phyloP scores from a whole-genome alignment of 2,113 vertebrate species.

The Leiothrix lutea region DNA sequence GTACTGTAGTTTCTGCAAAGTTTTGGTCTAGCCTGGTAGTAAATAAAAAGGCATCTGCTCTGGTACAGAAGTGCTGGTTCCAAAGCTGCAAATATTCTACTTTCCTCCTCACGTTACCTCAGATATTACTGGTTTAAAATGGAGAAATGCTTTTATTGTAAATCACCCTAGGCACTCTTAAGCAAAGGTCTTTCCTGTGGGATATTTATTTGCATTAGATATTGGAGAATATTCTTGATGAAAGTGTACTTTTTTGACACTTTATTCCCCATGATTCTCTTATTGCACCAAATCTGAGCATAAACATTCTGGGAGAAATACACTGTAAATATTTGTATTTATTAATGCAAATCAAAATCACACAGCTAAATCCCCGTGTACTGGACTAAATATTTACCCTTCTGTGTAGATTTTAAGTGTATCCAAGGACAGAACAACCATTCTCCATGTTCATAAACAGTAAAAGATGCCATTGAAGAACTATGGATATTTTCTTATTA shows the following conservation, averaged over 20 bases:
- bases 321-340: constrained; percentile 64
- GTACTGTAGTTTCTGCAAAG: not conserved
- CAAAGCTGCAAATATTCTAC: not conserved
- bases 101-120: not conserved
- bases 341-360: constrained; percentile 48
- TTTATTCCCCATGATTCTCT: not conserved
- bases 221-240: not conserved
- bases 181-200: not conserved
- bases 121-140: not conserved
- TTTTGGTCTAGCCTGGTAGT: not conserved
- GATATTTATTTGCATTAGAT: not conserved
- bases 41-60: not conserved
- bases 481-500: not conserved
- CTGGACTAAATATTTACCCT: constrained; percentile 62
- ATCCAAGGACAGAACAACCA: constrained; percentile 18
- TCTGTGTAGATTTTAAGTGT: constrained; percentile 31
- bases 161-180: not conserved
- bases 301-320: constrained; percentile 36
- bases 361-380: constrained; percentile 1
- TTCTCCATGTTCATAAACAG: not conserved
- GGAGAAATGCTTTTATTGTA: not conserved
- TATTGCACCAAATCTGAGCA: not conserved
- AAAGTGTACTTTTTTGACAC: not conserved
- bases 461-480: not conserved
- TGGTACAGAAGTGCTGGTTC: not conserved